Conservation (phyloP, 2,888 invertebrate genomes). For the Helicoverpa assulta region DNA sequence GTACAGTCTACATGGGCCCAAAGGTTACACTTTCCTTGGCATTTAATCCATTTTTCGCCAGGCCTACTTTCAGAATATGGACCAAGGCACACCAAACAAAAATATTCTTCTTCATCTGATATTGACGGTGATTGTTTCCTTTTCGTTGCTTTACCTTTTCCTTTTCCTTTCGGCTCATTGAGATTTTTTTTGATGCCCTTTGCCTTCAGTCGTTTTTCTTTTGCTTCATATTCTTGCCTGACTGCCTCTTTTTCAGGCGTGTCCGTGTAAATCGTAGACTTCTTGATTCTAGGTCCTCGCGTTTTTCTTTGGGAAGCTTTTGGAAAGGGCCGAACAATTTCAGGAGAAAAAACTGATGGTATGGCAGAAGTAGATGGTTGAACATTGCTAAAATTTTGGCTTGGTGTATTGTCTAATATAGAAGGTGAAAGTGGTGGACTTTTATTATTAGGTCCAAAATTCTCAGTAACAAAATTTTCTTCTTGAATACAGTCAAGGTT, state of each 20-base stretch:
- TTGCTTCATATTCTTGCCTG: not conserved
- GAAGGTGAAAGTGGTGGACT: slow-evolving; percentile 10
- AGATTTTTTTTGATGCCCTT: not conserved
- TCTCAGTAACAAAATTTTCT: not conserved
- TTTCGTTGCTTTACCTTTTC: not conserved
- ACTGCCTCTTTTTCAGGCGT: slow-evolving; percentile 4
- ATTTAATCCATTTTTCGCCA: slow-evolving; percentile 34
- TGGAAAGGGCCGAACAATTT: not conserved
- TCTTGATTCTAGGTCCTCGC: not conserved
- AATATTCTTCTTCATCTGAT: slow-evolving; percentile 12
- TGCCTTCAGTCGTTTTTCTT: not conserved
- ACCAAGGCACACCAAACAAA: not conserved
- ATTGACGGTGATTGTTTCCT: not conserved
- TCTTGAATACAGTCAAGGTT: no score
- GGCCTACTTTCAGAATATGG: not conserved
- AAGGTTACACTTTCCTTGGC: slow-evolving; percentile 44
- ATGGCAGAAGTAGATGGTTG: not conserved
- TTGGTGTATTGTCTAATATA: not conserved
- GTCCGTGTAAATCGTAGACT: slow-evolving; percentile 6
- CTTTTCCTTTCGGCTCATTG: not conserved
- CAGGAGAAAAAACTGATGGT: not conserved
- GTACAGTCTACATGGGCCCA: slow-evolving; percentile 49
- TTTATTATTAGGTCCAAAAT: not conserved
- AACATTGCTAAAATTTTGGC: not conserved
- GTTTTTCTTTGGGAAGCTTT: not conserved